These are phyloP conservation scores for Gymnoscopelus microlampas DNA, from an alignment of 2,797 vertebrate genomes.

Conservation along the genomic window DNA sequence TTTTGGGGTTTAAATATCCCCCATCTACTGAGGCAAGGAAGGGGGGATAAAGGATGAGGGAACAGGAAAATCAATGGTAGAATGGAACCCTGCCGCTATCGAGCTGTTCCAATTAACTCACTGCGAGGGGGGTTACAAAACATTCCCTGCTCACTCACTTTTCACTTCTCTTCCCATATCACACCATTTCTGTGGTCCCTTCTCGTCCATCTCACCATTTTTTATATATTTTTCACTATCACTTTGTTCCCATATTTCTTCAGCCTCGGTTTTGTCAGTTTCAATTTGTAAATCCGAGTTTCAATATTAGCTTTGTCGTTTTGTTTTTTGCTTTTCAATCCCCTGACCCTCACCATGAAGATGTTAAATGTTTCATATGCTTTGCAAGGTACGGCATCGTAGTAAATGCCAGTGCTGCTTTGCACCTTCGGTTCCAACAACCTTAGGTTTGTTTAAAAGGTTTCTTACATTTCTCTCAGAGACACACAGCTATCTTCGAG, in stretches of 20 bases:
- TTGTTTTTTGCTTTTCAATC: too few species aligned
- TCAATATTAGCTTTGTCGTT: too few species aligned
- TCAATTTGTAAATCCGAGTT: neutral
- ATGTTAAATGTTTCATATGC: too few species aligned
- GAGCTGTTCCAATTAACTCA: constrained; percentile 87
- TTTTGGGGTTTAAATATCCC: constrained; percentile 81
- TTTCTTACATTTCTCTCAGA: too few species aligned
- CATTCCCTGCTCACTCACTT: constrained; percentile 65
- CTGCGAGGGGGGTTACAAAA: constrained; percentile 83
- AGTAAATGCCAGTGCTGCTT: too few species aligned
- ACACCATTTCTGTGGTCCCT: constrained; percentile 66
- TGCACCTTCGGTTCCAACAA: too few species aligned
- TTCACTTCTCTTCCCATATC: constrained; percentile 63
- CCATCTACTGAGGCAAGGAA: constrained; percentile 76
- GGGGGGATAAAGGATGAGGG: constrained; percentile 79
- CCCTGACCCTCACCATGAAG: too few species aligned
- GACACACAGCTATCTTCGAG: constrained; percentile 25
- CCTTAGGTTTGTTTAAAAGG: too few species aligned
- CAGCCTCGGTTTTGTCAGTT: constrained; percentile 31
- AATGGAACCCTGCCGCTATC: constrained; percentile 87
- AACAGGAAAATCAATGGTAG: constrained; percentile 84
- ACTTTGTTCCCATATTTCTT: constrained; percentile 69
- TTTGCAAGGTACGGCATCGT: too few species aligned
- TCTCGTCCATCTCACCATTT: constrained; percentile 66
- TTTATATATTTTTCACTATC: constrained; percentile 37